Base-by-base conservation (phyloP, 2,888 invertebrate species). In the Meandrusa payeni region DNA sequence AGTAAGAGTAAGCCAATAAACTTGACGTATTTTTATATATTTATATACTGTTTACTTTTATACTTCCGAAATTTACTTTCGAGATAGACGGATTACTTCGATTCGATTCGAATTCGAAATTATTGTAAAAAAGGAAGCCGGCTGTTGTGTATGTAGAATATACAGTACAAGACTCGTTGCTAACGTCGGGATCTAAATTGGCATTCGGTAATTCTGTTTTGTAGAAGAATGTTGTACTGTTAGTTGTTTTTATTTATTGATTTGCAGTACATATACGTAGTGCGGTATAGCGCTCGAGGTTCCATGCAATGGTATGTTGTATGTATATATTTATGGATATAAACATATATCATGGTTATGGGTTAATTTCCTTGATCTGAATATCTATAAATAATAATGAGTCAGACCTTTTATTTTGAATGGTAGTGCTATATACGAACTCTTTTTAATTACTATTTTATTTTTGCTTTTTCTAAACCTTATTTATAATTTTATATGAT, bases 301-400 rank as follows among this genome's bases (percentile, higher is more conserved):
- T 20, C 1, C 7, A 12, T 24, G 33, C 19, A 32, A 42, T 42
- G 42, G 42, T 42, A 42, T n/a, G 42, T 37, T 29, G 1, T 32
- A 49, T 37, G 38, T 46, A 32, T 47, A 52, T 38, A 12, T 20
- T 44, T n/a, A n/a, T n/a, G n/a, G n/a, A n/a, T n/a, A n/a, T n/a
- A n/a, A n/a, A n/a, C n/a, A n/a, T n/a, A n/a, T n/a, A n/a, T 40
- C 10, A n/a, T 12, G n/a, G 20, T 32, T 20, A 20, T 20, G 10
- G 11, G 27, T 10, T 5, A 3, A 11, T 12, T 20, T 19, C n/a
- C 32, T 20, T 24, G 23, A 22, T 13, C 13, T 34, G 20, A 20
- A 48, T 46, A 36, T 71, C 76, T 79, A 77, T 60, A 69, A 73
- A 76, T 79, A 78, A 75, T 58, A 52, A 50, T 80, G 79, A 78